Evolutionary conservation across 2,113 vertebrate genomes (phyloP).

Genomic region (Phalacrocorax brasilianus): DNA sequence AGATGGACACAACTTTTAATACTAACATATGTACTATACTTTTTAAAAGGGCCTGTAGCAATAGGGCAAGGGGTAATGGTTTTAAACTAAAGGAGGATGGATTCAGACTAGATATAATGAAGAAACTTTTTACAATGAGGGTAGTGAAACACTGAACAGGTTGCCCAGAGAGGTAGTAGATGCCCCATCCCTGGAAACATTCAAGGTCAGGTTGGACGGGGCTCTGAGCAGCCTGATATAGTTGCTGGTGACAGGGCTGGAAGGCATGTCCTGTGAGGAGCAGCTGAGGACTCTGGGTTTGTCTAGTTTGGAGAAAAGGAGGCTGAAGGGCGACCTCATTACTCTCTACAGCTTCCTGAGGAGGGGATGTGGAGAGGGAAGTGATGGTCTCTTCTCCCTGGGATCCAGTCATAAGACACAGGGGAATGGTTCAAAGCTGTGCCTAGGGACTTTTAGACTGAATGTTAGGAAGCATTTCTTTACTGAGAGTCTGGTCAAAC

Average conservation of each 20-base stretch:
- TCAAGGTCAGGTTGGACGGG: not conserved
- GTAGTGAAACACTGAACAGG: not conserved
- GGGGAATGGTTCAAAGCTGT: not conserved
- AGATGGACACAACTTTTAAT: not conserved
- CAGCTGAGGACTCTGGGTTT: not conserved
- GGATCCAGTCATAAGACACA: accelerated
- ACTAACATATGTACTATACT: not conserved
- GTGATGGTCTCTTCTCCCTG: not conserved
- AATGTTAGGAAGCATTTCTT: not conserved
- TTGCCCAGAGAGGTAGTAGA: not conserved
- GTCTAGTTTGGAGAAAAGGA: not conserved
- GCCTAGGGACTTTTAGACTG: not conserved
- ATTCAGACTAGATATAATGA: not conserved
- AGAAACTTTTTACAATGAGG: not conserved
- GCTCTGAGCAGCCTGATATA: not conserved
- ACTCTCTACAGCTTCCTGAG: not conserved
- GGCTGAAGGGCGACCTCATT: not conserved
- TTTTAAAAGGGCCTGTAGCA: not conserved
- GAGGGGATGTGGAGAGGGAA: not conserved
- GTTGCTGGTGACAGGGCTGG: not conserved
- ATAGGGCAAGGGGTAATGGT: not conserved
- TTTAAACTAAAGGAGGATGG: not conserved
- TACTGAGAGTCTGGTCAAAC: not conserved
- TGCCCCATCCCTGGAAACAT: not conserved
- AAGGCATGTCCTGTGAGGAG: not conserved